A percentile compares a stretch with the other conserved stretches of the same genome.
Evolutionary conservation across 2,113 vertebrate genomes (phyloP).

Genomic region (Mus pahari): DNA sequence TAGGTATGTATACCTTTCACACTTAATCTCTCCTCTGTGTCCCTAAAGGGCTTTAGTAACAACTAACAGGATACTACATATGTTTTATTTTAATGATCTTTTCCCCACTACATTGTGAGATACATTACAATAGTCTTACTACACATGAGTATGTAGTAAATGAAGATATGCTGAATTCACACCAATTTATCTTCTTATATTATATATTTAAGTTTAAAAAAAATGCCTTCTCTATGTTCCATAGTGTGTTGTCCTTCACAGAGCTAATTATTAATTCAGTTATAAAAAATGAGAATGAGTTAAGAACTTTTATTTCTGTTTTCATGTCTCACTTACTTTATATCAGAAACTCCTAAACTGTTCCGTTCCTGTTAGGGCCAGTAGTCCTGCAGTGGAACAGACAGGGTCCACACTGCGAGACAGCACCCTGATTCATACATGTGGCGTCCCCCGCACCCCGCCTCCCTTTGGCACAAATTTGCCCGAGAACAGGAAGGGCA

Average conservation of each 20-base stretch:
- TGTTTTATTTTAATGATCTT: neutral
- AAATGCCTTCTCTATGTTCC: neutral
- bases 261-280: slow-evolving; percentile 30
- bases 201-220: neutral
- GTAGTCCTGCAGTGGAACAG: slow-evolving; percentile 32
- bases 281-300: neutral
- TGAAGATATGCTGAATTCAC: neutral
- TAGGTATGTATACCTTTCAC: neutral
- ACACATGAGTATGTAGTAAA: neutral
- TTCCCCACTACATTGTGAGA: neutral
- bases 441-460: neutral
- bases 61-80: neutral
- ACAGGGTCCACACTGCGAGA: slow-evolving; percentile 60
- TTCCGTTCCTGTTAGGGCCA: slow-evolving; percentile 24
- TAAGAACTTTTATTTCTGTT: slow-evolving; percentile 43
- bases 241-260: neutral
- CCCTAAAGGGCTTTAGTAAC: neutral
- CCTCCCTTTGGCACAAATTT: slow-evolving; percentile 67
- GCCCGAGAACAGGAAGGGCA: slow-evolving; percentile 67
- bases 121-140: neutral
- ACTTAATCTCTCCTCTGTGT: neutral
- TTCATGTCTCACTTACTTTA: slow-evolving; percentile 45
- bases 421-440: slow-evolving; percentile 75
- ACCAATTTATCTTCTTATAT: neutral
- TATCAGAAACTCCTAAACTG: neutral